These are phyloP conservation scores for Neuroterus valhalla DNA, from an alignment of 1,140 invertebrate genomes.

Conservation along the genomic window DNA sequence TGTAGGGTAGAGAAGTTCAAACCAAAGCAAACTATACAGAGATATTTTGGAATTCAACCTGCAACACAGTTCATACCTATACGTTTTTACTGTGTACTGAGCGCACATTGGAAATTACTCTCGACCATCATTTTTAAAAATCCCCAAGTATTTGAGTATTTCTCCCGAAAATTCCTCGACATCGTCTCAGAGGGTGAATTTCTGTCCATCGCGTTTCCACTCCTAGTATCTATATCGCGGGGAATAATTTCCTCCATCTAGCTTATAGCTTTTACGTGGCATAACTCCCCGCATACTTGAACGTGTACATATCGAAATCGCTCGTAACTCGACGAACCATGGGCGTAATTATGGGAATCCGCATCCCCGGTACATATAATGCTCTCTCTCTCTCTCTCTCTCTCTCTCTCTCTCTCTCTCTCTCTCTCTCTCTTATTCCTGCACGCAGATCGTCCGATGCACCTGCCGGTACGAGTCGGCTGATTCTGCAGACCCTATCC, in stretches of 20 bases:
- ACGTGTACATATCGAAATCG: conserved; percentile 52
- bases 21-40: no score
- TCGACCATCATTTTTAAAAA: no score
- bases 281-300: conserved; percentile 29
- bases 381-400: conserved; percentile 55
- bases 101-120: no score
- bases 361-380: conserved; percentile 52
- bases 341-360: conserved; percentile 66
- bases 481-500: conserved; percentile 47
- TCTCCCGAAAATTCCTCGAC: no score
- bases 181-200: no score
- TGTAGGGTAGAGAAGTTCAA: no score
- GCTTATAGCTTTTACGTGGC: conserved; percentile 1
- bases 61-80: no score
- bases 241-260: conserved; percentile 30
- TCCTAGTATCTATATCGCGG: not conserved
- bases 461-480: conserved; percentile 59
- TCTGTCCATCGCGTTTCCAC: no score
- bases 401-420: no score
- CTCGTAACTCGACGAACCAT: conserved; percentile 53
- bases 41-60: no score
- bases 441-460: conserved; percentile 56
- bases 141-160: no score
- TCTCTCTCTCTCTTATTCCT: conserved; percentile 53
- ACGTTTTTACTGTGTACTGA: no score